Evolutionary conservation across 2,797 vertebrate species (phyloP), one percentile per base, ranked within the genome.

Genomic region (Vultur gryphus): DNA sequence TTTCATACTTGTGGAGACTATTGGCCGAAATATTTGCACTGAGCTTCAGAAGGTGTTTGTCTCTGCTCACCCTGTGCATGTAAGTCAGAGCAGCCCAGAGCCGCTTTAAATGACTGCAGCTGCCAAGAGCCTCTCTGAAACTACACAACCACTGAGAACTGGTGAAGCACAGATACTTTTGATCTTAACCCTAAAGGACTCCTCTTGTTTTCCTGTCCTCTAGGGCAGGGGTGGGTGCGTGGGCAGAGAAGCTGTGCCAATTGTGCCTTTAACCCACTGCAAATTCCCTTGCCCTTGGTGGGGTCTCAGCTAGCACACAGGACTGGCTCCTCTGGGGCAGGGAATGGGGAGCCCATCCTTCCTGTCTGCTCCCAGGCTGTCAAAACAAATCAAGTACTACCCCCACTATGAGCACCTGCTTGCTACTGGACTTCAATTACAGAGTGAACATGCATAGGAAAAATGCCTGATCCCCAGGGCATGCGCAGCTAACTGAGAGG

Each of bases 401-500:
- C 9, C 19, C 17, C 7, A 13, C 17, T 57, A 14, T 1, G 7
- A 70, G 9, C 2, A 2, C 18, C 25, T 84, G 23, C 48, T 81
- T 89, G 46, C 31, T 49, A 44, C 37, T 49, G n/a, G 41, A 54
- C 39, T 84, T 61, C 24, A 70, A 5, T 41, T 44, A 35, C 24
- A 57, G 37, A 58, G 8, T 46, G n/a, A 69, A 80, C 29, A 72
- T 6, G 2, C 16, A 29, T 15, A 80, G 21, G 19, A 33, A 52
- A 86, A 90, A 19, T 43, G 20, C 16, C 33, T 41, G 77, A 52
- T 48, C 15, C 31, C 20, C 14, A 8, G 20, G 28, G 18, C 35
- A 58, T 7, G 19, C 0, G 0, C 69, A 80, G 37, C 51, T 49
- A 78, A 33, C 61, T 64, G 26, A n/a, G 31, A 44, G 20, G 2